These are phyloP conservation scores for Machaerirhynchus nigripectus DNA, from an alignment of 2,113 vertebrate species.

Conservation along the genomic window DNA sequence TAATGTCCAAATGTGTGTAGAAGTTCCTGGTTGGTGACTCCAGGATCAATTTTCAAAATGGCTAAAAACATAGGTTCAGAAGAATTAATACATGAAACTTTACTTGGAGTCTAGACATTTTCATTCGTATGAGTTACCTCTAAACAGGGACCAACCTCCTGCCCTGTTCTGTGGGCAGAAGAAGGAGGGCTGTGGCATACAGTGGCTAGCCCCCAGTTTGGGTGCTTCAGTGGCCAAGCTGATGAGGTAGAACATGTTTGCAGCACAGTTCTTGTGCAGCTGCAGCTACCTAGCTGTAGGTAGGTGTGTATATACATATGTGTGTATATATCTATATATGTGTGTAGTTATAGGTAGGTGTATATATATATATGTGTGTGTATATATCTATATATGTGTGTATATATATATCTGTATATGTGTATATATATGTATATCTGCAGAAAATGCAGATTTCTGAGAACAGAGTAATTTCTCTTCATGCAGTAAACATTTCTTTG, in stretches of 20 bases:
- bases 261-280: background rate
- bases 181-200: background rate
- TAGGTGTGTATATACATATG: too few species aligned
- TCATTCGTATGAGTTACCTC: background rate
- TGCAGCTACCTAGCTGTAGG: background rate
- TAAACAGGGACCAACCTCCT: background rate
- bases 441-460: background rate
- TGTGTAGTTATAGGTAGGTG: too few species aligned
- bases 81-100: background rate
- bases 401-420: too few species aligned
- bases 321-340: rapidly evolving
- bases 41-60: background rate
- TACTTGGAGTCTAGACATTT: background rate
- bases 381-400: too few species aligned
- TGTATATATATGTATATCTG: background rate
- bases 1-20: background rate
- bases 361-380: too few species aligned
- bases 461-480: background rate
- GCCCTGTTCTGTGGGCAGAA: background rate
- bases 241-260: background rate
- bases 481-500: background rate
- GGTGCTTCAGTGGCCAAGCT: background rate
- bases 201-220: background rate
- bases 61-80: background rate
- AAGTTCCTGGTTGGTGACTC: background rate